Evolutionary conservation across 2,797 vertebrate genomes (phyloP), one percentile per base, ranked within the genome.

Genomic region (Myotis vivesi): DNA sequence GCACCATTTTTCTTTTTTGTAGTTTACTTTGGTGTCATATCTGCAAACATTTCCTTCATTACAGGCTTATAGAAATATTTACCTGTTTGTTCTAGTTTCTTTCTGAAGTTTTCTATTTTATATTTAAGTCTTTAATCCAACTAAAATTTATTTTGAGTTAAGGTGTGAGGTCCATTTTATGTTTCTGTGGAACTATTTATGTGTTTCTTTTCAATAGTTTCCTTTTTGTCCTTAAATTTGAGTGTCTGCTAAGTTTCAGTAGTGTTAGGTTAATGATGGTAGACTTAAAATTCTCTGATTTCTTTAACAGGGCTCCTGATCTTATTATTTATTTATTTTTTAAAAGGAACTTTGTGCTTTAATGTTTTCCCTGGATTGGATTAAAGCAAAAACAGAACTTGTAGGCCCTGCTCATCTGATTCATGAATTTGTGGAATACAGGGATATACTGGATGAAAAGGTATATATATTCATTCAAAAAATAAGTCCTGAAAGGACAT

Each of bases 321-420:
- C 13, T 92, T 90, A 79, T 95, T 89, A 46, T 38, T 88, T 38
- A 64, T 94, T 94, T 49, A 98, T 97, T 97, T 83, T 96, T 90
- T 20, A 51, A 19, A 92, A 99, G 99, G 99, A 99, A 83, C 99
- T 99, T 41, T 97, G 97, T 97, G 98, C 98, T 8, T 98, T 99
- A 92, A 98, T 99, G 99, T 99, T 99, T 98, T 99, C 99, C 38
- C 98, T 99, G 97, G 99, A 99, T 73, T 99, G 99, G 99, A 99
- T 99, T 97, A 99, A 98, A 98, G 98, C 98, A 94, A 99, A 99
- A 98, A 99, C 99, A 36, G 98, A 98, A 97, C 96, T 99, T 11
- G 98, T 99, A 98, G 99, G 99, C 33, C 98, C 99, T 76, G 99
- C 99, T 87, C 99, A 99, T 92, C 98, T 99, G 95, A 99, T 99